Evolutionary conservation across 2,113 vertebrate genomes (phyloP).

Genomic region (Lophochroa leadbeateri): DNA sequence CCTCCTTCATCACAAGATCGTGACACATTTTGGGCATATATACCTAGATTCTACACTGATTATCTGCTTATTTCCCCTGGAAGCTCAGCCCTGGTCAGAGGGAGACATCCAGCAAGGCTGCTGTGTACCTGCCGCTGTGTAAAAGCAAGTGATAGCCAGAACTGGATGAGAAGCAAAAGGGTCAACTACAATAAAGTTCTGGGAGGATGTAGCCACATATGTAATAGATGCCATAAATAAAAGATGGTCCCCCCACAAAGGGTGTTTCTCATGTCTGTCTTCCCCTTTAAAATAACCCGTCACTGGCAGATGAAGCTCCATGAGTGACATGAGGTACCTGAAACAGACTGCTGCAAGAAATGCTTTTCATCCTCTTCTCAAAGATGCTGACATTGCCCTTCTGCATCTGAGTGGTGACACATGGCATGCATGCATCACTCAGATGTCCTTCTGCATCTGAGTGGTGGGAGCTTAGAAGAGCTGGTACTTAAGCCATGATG

Average conservation of each 20-base stretch:
- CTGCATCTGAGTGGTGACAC: neutral
- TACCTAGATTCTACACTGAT: neutral
- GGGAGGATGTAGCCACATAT: neutral
- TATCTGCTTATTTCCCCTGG: neutral
- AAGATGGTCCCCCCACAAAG: neutral
- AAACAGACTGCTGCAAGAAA: neutral
- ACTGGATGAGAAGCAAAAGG: neutral
- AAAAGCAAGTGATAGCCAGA: neutral
- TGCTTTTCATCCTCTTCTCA: neutral
- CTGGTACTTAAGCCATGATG: neutral
- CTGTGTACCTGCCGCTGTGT: neutral
- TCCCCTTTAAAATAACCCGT: neutral
- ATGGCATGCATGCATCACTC: neutral
- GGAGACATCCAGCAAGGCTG: neutral
- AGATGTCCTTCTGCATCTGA: neutral
- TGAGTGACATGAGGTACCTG: neutral
- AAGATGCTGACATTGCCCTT: slow-evolving; percentile 3
- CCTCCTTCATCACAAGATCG: neutral
- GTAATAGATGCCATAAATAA: neutral
- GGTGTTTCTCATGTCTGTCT: neutral
- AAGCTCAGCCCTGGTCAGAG: neutral
- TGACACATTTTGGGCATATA: neutral
- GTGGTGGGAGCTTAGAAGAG: neutral
- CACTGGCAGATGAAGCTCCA: neutral
- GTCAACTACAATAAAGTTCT: neutral